phyloP scores from a whole-genome alignment of 1,140 invertebrate genomes.

The Hyles euphorbiae region DNA sequence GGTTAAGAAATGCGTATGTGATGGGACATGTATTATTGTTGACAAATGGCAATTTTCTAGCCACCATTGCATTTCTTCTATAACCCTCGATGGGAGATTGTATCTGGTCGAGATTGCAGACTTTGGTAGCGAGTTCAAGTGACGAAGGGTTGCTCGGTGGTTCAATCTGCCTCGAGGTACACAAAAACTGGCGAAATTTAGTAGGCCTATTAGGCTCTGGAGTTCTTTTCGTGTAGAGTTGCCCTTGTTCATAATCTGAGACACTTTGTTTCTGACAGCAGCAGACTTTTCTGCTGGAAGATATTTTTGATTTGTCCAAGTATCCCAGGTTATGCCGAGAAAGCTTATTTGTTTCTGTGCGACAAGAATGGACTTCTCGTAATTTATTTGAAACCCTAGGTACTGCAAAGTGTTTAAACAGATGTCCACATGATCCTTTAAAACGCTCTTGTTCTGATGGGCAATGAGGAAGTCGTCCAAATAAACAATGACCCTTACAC shows the following conservation, averaged over 20 bases:
- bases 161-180: too few relatives aligned
- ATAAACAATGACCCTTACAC: constrained; percentile 34
- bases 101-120: too few relatives aligned
- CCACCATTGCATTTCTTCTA: constrained; percentile 15
- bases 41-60: constrained; percentile 14
- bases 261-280: too few relatives aligned
- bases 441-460: constrained; percentile 8
- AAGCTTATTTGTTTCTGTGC: constrained; percentile 15
- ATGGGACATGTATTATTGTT: constrained; percentile 16
- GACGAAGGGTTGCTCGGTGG: too few relatives aligned
- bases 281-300: constrained; percentile 24
- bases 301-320: constrained; percentile 24
- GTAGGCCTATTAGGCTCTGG: too few relatives aligned
- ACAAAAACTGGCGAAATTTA: neutral
- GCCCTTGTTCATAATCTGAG: too few relatives aligned
- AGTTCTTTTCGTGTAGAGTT: too few relatives aligned
- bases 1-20: constrained; percentile 27
- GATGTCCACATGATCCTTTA: constrained; percentile 3
- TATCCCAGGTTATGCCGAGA: constrained; percentile 30
- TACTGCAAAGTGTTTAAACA: constrained; percentile 10
- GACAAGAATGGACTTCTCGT: constrained; percentile 19
- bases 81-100: too few relatives aligned
- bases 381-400: constrained; percentile 23
- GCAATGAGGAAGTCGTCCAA: constrained; percentile 42
- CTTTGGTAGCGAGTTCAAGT: too few relatives aligned